Percentiles rank a stretch among this genome's conserved stretches.
Conservation (phyloP, 2,797 vertebrate genomes). For the Taeniopygia guttata region DNA sequence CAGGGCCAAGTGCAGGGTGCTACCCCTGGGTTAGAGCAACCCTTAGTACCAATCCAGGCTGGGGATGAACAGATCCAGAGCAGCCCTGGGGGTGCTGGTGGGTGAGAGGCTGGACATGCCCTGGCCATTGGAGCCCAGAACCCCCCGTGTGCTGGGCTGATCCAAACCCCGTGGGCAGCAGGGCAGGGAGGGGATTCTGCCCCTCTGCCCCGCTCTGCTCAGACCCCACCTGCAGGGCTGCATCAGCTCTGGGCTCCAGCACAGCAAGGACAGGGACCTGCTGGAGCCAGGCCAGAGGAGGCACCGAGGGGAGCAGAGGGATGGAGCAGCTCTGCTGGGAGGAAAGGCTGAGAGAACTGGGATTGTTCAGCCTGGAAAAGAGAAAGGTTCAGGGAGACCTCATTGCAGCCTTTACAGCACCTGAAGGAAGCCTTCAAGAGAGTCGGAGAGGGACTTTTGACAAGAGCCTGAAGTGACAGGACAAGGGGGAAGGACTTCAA, state of each 20-base stretch:
- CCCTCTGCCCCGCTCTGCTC: neutral
- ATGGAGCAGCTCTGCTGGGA: neutral
- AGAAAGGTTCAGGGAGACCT: rapidly evolving
- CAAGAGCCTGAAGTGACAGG: neutral
- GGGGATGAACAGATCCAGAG: neutral
- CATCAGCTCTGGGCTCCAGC: neutral
- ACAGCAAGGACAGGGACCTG: neutral
- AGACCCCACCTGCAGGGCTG: neutral
- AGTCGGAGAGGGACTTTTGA: neutral
- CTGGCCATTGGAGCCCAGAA: neutral
- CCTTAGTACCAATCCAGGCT: neutral
- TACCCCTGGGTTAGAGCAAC: rapidly evolving
- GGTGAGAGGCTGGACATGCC: neutral
- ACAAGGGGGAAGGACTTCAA: neutral
- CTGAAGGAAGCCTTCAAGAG: neutral
- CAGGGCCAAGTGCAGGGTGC: neutral
- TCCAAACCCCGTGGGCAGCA: neutral
- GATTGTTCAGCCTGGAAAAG: rapidly evolving
- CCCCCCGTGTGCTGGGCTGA: neutral
- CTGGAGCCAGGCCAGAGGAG: neutral
- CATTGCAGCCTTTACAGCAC: rapidly evolving
- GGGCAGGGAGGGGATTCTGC: neutral
- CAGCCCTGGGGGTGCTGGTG: neutral
- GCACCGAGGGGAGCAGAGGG: neutral
- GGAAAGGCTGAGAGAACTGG: rapidly evolving